phyloP scores from a whole-genome alignment of 2,888 invertebrate genomes.

The Alcis repandata region DNA sequence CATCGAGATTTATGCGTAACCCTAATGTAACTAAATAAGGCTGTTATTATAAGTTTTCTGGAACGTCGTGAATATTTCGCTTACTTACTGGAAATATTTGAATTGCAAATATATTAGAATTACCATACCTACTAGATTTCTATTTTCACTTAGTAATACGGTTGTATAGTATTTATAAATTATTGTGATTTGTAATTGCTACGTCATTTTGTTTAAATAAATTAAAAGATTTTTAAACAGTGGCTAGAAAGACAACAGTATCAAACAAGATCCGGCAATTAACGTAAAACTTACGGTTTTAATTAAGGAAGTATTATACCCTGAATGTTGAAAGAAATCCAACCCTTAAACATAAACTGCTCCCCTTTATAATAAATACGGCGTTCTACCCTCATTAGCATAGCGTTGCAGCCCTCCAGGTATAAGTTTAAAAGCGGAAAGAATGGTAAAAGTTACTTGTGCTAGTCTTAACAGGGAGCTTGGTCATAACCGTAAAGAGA shows the following conservation, averaged over 20 bases:
- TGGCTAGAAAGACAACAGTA: background rate
- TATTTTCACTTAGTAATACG: too few species aligned
- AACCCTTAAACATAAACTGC: conserved; percentile 27
- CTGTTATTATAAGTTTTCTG: conserved; percentile 13
- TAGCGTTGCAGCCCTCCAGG: conserved; percentile 31
- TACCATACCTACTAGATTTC: too few species aligned
- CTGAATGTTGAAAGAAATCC: conserved; percentile 10
- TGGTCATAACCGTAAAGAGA: conserved; percentile 30
- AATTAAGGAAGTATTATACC: conserved; percentile 15
- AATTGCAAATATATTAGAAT: background rate
- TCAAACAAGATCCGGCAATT: background rate
- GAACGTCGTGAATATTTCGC: background rate
- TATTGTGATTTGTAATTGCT: too few species aligned
- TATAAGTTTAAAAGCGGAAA: conserved; percentile 31
- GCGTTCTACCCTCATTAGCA: conserved; percentile 37
- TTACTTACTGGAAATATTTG: conserved; percentile 3
- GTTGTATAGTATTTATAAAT: too few species aligned
- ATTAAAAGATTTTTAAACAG: too few species aligned
- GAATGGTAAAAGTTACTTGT: conserved; percentile 27
- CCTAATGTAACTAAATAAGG: conserved; percentile 17
- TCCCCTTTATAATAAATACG: conserved; percentile 39
- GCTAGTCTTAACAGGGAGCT: conserved; percentile 17
- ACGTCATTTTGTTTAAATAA: too few species aligned
- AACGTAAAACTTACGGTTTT: conserved; percentile 1
- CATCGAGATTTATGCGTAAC: conserved; percentile 26